Evolutionary conservation across 2,113 vertebrate genomes (phyloP).

Genomic region (Psettodes erumei): DNA sequence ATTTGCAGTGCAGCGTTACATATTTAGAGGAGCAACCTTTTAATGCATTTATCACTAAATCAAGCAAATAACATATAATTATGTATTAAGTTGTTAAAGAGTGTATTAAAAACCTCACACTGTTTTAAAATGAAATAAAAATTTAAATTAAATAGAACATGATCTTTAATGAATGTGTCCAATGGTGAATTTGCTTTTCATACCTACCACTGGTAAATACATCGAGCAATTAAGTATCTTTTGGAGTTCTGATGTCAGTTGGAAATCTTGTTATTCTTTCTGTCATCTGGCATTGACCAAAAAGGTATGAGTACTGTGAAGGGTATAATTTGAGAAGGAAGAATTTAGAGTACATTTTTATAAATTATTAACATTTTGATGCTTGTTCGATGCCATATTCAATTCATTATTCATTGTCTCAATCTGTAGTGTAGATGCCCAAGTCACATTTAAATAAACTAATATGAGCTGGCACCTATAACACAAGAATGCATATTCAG

Average conservation of each 20-base stretch:
- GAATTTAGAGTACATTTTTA: not conserved
- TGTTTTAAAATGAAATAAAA: not conserved
- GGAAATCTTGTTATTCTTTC: not conserved
- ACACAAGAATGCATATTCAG: not conserved
- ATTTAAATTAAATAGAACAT: conserved; percentile 32
- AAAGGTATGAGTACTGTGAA: not conserved
- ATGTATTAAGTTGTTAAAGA: not conserved
- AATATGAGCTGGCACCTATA: not conserved
- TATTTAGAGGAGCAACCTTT: not conserved
- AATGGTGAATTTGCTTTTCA: not conserved
- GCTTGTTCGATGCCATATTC: no score
- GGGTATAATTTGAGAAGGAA: not conserved
- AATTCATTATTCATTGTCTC: no score
- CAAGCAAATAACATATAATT: accelerated
- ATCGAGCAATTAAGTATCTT: not conserved
- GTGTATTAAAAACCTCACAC: not conserved
- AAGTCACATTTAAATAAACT: not conserved
- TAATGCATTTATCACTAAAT: not conserved
- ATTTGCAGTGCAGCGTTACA: not conserved
- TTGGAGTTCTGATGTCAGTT: not conserved
- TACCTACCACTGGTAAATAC: not conserved
- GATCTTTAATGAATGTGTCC: not conserved
- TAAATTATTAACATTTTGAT: no score
- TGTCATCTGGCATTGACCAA: not conserved
- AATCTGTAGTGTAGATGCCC: not conserved